A percentile compares a stretch with the other conserved stretches of the same genome.
Evolutionary conservation across 2,113 vertebrate species (phyloP).

Genomic region (Ageneiosus marmoratus): DNA sequence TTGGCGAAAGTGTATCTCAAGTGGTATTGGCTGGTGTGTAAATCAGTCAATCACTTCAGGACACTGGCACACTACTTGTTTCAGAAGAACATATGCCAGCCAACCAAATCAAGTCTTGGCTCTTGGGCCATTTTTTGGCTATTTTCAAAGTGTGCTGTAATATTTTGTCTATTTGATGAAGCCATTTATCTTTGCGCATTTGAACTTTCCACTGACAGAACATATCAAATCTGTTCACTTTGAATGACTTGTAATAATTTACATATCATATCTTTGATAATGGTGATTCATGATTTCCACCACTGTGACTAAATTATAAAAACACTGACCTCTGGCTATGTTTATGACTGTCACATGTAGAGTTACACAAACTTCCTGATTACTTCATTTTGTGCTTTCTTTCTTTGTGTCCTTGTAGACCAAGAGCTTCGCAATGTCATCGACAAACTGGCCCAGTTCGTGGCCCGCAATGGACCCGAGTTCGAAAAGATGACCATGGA

Average conservation of each 20-base stretch:
- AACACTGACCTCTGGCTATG: neutral
- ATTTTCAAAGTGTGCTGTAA: neutral
- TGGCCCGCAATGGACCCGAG: conserved; percentile 94
- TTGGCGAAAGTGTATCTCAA: neutral
- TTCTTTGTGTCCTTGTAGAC: conserved; percentile 71
- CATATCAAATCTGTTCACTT: neutral
- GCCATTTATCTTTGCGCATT: neutral
- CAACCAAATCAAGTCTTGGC: too few relatives aligned
- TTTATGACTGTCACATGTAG: neutral
- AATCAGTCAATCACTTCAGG: too few relatives aligned
- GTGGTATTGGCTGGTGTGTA: too few relatives aligned
- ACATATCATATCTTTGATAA: neutral
- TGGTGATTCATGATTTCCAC: neutral
- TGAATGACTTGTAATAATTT: neutral
- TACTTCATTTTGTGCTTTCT: neutral
- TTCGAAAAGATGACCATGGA: conserved; percentile 99
- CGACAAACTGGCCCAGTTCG: conserved; percentile 96
- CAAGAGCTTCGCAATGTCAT: conserved; percentile 98
- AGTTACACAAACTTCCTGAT: neutral
- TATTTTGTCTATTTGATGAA: neutral
- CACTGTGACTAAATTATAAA: neutral
- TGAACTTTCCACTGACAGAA: too few relatives aligned
- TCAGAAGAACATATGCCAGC: neutral
- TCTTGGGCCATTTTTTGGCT: neutral
- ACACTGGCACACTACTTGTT: neutral